phyloP scores from a whole-genome alignment of 1,140 invertebrate species.

The Drosophila mayri region DNA sequence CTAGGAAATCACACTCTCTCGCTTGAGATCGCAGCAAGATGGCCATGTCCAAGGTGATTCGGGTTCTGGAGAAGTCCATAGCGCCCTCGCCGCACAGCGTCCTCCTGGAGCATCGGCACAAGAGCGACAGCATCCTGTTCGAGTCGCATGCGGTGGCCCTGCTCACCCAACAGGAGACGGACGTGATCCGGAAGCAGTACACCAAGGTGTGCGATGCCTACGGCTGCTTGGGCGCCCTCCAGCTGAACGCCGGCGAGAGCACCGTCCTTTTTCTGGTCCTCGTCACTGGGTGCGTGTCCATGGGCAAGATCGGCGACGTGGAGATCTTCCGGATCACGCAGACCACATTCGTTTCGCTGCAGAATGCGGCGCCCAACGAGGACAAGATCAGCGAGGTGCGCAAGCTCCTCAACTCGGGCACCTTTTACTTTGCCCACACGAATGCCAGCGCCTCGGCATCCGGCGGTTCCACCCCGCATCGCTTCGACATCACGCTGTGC shows the following conservation, averaged over 20 bases:
- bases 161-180: constrained; percentile 91
- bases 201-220: constrained; percentile 96
- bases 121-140: constrained; percentile 93
- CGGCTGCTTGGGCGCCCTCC: constrained; percentile 95
- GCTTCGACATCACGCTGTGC: constrained; percentile 96
- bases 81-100: constrained; percentile 95
- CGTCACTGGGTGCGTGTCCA: constrained; percentile 97
- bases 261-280: constrained; percentile 94
- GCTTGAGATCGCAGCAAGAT: constrained; percentile 85
- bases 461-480: constrained; percentile 60
- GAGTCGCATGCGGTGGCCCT: constrained; percentile 94
- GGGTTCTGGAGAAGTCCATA: constrained; percentile 94
- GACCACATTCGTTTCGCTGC: constrained; percentile 94
- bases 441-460: constrained; percentile 79
- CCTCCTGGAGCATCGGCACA: constrained; percentile 94
- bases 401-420: constrained; percentile 97
- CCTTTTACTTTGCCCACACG: constrained; percentile 96
- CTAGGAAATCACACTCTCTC: neutral
- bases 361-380: constrained; percentile 90
- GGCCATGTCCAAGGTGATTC: constrained; percentile 97
- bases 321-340: constrained; percentile 98
- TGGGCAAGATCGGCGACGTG: constrained; percentile 96
- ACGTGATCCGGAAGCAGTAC: constrained; percentile 94
- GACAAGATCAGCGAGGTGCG: constrained; percentile 92
- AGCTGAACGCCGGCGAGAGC: constrained; percentile 93